These are phyloP conservation scores for Coenobita brevimanus DNA, from an alignment of 1,140 invertebrate species.

Conservation along the genomic window DNA sequence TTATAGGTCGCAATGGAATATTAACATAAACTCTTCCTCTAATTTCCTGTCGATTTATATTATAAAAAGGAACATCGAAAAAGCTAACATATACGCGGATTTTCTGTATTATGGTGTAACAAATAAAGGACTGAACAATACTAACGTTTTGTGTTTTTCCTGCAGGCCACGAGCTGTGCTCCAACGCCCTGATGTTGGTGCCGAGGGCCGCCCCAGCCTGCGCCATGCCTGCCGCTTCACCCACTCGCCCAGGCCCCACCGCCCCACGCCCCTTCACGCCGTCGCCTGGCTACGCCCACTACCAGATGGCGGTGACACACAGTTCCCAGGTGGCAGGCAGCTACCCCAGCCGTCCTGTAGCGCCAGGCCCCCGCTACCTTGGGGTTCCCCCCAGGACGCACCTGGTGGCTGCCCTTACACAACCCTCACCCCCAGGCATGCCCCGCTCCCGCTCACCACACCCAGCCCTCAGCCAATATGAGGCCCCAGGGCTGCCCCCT, in stretches of 20 bases:
- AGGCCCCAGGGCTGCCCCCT: constrained; percentile 35
- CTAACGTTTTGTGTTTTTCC: too few species aligned
- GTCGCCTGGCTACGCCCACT: constrained; percentile 40
- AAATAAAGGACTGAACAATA: too few species aligned
- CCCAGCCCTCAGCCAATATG: constrained; percentile 40
- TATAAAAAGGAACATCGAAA: too few species aligned
- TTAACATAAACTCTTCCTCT: too few species aligned
- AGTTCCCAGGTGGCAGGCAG: not conserved
- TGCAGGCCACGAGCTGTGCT: too few species aligned
- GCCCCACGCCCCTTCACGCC: constrained; percentile 61
- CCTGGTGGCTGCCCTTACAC: constrained; percentile 62
- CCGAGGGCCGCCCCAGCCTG: constrained; percentile 52
- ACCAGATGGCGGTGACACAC: constrained; percentile 41
- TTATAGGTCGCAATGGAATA: too few species aligned
- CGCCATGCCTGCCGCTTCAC: constrained; percentile 68
- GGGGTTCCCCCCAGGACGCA: constrained; percentile 47
- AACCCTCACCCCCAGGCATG: constrained; percentile 48
- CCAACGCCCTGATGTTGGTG: constrained; percentile 60
- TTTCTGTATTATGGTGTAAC: too few species aligned
- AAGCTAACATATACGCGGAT: too few species aligned
- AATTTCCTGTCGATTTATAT: too few species aligned
- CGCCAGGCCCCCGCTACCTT: constrained; percentile 48
- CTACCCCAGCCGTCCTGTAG: constrained; percentile 15
- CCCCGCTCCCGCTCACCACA: constrained; percentile 48
- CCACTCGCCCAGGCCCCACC: constrained; percentile 57